Conservation (phyloP, 1,140 invertebrate species). For the Dendrolimus punctatus region DNA sequence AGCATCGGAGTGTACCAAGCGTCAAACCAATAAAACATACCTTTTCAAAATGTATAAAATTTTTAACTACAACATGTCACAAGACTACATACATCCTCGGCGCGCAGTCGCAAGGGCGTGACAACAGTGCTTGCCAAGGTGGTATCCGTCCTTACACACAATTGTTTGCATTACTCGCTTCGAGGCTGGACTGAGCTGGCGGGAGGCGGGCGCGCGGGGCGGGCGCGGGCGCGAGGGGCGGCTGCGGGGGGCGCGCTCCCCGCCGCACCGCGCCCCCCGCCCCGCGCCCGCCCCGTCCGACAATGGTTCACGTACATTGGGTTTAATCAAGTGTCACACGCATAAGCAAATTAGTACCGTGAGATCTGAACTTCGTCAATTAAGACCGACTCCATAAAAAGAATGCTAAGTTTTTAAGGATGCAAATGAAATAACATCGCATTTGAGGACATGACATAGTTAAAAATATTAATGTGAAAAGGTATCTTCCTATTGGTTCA, state of each 20-base stretch:
- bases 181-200: no score
- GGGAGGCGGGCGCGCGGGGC: no score
- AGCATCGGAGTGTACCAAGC: constrained; percentile 50
- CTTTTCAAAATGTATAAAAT: constrained; percentile 53
- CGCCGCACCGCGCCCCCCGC: no score
- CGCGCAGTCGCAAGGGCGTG: constrained; percentile 24
- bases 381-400: constrained; percentile 30
- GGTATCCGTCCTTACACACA: constrained; percentile 73
- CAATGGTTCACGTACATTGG: no score
- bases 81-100: constrained; percentile 43
- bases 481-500: constrained; percentile 69
- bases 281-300: no score
- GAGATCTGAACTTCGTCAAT: constrained; percentile 65
- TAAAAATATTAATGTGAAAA: constrained; percentile 73
- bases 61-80: constrained; percentile 69
- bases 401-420: constrained; percentile 48
- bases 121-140: constrained; percentile 54
- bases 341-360: constrained; percentile 57
- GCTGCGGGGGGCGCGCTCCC: no score
- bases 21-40: constrained; percentile 65
- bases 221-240: no score
- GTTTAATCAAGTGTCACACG: constrained; percentile 37
- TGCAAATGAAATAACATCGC: constrained; percentile 65
- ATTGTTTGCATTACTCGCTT: constrained; percentile 65
- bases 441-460: constrained; percentile 72